A percentile compares a stretch with the other conserved stretches of the same genome.
phyloP scores from a whole-genome alignment of 2,113 vertebrate species.

The Coracopsis vasa region DNA sequence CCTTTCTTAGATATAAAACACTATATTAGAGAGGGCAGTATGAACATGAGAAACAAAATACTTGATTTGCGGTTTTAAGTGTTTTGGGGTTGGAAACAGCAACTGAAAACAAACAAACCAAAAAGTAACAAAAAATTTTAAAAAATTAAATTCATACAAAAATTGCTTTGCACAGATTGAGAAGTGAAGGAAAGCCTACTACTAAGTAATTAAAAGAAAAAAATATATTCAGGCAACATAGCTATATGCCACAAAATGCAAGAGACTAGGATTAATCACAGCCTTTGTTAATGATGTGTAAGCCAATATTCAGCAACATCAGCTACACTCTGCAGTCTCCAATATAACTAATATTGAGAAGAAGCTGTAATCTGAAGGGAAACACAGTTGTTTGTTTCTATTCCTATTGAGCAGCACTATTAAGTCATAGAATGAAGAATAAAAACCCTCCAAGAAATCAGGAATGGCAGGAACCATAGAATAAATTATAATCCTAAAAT shows the following conservation, averaged over 20 bases:
- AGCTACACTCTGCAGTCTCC: not conserved
- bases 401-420: not conserved
- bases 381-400: not conserved
- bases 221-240: not conserved
- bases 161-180: not conserved
- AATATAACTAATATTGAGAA: not conserved
- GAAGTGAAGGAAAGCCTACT: not conserved
- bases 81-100: not conserved
- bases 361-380: not conserved
- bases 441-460: not conserved
- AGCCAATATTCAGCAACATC: not conserved
- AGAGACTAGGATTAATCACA: not conserved
- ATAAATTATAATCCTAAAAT: not conserved
- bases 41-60: constrained; percentile 46
- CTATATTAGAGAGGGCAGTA: not conserved
- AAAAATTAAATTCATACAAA: not conserved
- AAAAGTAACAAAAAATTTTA: not conserved
- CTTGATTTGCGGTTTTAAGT: not conserved
- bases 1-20: constrained; percentile 35
- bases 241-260: not conserved
- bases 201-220: not conserved
- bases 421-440: not conserved
- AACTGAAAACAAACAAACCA: constrained; percentile 6
- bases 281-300: not conserved
- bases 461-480: not conserved